Conservation (phyloP, 2,113 vertebrate species). For the Meles meles region DNA sequence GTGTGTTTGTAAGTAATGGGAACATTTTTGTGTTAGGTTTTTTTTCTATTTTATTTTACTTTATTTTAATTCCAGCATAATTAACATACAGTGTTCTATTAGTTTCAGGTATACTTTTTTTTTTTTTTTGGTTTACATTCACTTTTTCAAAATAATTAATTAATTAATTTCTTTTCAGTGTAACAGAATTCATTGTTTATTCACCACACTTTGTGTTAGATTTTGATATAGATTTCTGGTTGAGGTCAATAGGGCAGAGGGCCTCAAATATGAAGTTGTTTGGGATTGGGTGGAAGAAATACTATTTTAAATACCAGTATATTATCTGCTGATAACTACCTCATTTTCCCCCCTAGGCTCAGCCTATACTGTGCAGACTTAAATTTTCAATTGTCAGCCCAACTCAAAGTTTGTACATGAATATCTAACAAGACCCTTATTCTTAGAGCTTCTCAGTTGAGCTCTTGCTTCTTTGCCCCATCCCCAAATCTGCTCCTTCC, state of each 20-base stretch:
- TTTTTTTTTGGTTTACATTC: too few species aligned
- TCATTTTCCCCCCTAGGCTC: background rate
- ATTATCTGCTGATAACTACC: accelerated
- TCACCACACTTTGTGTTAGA: too few species aligned
- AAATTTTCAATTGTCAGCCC: background rate
- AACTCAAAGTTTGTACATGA: background rate
- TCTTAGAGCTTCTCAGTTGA: background rate
- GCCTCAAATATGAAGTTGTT: background rate
- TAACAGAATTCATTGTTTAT: too few species aligned
- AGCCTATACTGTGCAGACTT: background rate
- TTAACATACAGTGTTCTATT: too few species aligned
- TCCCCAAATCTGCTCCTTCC: background rate
- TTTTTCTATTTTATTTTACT: too few species aligned
- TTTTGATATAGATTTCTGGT: background rate
- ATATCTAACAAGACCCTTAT: background rate
- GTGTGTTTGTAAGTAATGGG: background rate
- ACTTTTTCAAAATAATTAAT: too few species aligned
- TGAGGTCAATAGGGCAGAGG: background rate
- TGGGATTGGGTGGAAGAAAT: background rate
- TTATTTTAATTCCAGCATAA: too few species aligned
- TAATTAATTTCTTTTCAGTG: too few species aligned
- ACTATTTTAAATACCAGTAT: background rate
- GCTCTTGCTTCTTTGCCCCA: background rate
- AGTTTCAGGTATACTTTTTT: too few species aligned
- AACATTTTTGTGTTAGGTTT: background rate